A percentile compares a stretch with the other conserved stretches of the same genome.
These are phyloP conservation scores for Dendrolimus punctatus DNA, from an alignment of 1,140 invertebrate genomes.

Conservation along the genomic window DNA sequence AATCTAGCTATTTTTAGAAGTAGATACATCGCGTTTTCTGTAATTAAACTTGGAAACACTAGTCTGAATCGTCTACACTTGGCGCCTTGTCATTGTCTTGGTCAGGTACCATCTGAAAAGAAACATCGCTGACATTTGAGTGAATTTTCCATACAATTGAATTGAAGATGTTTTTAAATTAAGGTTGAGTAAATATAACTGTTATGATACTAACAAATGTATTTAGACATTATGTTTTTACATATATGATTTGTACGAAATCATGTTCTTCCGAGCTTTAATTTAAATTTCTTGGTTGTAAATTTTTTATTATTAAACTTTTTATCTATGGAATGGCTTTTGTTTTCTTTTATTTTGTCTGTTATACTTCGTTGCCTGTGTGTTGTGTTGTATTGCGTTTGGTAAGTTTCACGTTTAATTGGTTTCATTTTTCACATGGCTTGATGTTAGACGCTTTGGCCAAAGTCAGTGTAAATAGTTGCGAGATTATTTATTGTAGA, in stretches of 20 bases:
- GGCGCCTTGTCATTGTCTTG: too few relatives aligned
- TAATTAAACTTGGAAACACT: too few relatives aligned
- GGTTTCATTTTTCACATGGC: conserved; percentile 15
- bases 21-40: too few relatives aligned
- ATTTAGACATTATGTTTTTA: conserved; percentile 23
- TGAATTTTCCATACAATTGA: too few relatives aligned
- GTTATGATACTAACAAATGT: conserved; percentile 16
- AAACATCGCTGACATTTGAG: too few relatives aligned
- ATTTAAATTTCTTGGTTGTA: conserved; percentile 64
- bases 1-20: too few relatives aligned
- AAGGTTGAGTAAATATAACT: not conserved
- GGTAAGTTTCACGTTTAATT: conserved; percentile 33
- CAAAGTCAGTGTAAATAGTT: not conserved
- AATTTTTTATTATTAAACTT: conserved; percentile 66
- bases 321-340: conserved; percentile 58
- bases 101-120: too few relatives aligned
- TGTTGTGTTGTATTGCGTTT: conserved; percentile 34
- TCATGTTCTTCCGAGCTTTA: conserved; percentile 64
- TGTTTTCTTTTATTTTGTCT: conserved; percentile 46
- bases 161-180: too few relatives aligned
- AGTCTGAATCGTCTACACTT: too few relatives aligned
- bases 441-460: not conserved
- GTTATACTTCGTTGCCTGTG: conserved; percentile 36
- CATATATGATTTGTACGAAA: conserved; percentile 52
- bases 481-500: not conserved